Base-by-base conservation (phyloP, 2,888 invertebrate species). In the Lamellibrachia satsuma region DNA sequence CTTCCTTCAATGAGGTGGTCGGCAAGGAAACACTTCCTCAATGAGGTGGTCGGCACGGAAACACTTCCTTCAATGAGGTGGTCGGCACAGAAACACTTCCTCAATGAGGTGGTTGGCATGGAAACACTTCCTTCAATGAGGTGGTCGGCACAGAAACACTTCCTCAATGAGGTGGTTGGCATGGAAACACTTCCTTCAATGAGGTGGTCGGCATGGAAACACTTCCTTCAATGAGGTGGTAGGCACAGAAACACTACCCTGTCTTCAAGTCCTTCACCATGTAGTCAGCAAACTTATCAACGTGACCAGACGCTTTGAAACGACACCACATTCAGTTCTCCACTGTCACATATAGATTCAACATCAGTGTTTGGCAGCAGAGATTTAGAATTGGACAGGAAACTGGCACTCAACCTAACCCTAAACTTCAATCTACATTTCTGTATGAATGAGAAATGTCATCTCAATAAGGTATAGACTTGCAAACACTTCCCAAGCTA, bases 211-310 rank as follows among this genome's bases (percentile, higher is more conserved):
- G 39, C 39, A 39, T 1, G 39, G 39, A 39, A 39, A 39, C 39
- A 39, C 39, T 0, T 39, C 39, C 39, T 39, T 39, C 39, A 39
- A 39, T 39, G 39, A 39, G 39, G 39, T 39, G 39, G 39, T 39
- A 0, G 39, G 39, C 39, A 39, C 39, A 39, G 0, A 39, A 39
- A 39, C 39, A 39, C 39, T 99, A 7, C 99, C 99, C 94, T 1
- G 98, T 98, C 96, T 98, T 98, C 0, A 98, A 95, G 97, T 99
- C 99, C 96, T 99, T 99, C 0, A 99, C 99, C 99, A 99, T 99
- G 93, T 99, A 97, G 97, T 99, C 99, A 92, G 99, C 99, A 97
- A 99, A 99, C 93, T 99, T 97, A 95, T 99, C 99, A 0, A 99
- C 99, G 97, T 99, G 99, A 0, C 99, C 99, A 8, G 99, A 99